Evolutionary conservation across 2,888 invertebrate species (phyloP).

Genomic region (Tipula vernalis): DNA sequence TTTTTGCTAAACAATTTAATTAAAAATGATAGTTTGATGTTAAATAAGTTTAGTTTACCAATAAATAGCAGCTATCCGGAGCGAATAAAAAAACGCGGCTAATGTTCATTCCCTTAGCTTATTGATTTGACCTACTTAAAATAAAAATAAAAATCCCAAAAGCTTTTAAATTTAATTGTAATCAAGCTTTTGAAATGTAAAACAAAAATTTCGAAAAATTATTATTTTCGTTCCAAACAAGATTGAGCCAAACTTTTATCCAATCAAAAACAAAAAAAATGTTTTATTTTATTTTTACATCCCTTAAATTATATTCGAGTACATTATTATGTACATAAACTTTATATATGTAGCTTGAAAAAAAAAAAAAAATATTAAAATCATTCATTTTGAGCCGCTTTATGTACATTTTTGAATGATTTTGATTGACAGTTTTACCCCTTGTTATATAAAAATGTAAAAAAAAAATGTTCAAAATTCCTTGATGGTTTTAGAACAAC

Average conservation of each 20-base stretch:
- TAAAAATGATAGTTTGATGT: too few species aligned
- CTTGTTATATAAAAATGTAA: not conserved
- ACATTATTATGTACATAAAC: not conserved
- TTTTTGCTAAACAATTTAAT: too few species aligned
- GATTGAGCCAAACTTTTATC: not conserved
- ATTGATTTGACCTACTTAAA: not conserved
- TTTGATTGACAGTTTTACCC: conserved; percentile 9
- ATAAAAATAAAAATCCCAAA: not conserved
- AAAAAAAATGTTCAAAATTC: not conserved
- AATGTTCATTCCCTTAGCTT: too few species aligned
- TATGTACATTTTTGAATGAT: not conserved
- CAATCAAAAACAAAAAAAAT: not conserved
- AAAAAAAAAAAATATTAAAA: not conserved
- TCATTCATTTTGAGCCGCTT: not conserved
- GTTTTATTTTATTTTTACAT: not conserved
- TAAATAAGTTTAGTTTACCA: too few species aligned
- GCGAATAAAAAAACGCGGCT: too few species aligned
- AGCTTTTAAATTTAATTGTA: not conserved
- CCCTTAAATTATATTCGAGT: not conserved
- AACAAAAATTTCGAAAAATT: not conserved
- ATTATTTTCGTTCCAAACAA: not conserved
- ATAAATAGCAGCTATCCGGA: too few species aligned
- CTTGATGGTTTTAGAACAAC: not conserved
- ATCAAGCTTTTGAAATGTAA: not conserved
- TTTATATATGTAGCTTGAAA: not conserved